Evolutionary conservation across 2,113 vertebrate genomes (phyloP), one percentile per base, ranked within the genome.

Genomic region (Carlito syrichta): DNA sequence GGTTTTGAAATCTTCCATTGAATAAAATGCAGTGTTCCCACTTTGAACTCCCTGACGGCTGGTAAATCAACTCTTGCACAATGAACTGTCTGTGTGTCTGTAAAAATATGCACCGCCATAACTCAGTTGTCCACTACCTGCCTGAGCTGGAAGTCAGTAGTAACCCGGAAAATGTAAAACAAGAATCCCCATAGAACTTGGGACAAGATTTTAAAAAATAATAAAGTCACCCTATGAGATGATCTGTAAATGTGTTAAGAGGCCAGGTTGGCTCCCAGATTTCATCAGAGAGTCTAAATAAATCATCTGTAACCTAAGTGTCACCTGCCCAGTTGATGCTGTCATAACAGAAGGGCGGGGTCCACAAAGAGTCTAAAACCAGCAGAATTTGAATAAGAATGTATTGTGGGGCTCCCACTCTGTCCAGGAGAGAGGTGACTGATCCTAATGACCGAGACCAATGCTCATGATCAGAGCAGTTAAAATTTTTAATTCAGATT

Each of bases 311-410:
- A 82, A 94, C 71, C 45, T 88, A 48, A 94, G 30, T 92, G 78
- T 82, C 96, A 93, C 20, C 78, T 95, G 62, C 43, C 82, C 62
- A 79, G 48, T 30, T 86, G 82, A 96, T 96, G 94, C 79, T 95
- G 93, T 97, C 97, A 97, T 93, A 98, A 96, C 62, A 83, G 83
- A 95, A 93, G 96, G 96, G 96, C 60, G 96, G 86, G 83, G 96
- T 89, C 83, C 95, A 93, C 82, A 86, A 89, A 85, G 66, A 85
- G 35, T 87, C 85, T 94, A 88, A 95, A 97, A 97, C 84, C 74
- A 69, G 56, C 23, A 76, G 60, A 88, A 86, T 89, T 86, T 93
- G 43, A 90, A 10, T 92, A 93, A 89, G 60, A 91, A 89, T 78
- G 8, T 50, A 58, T 20, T 92, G n/a, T 73, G 52, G 27, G n/a